These are phyloP conservation scores for Engraulis encrasicolus DNA, from an alignment of 2,113 vertebrate species.

Conservation along the genomic window DNA sequence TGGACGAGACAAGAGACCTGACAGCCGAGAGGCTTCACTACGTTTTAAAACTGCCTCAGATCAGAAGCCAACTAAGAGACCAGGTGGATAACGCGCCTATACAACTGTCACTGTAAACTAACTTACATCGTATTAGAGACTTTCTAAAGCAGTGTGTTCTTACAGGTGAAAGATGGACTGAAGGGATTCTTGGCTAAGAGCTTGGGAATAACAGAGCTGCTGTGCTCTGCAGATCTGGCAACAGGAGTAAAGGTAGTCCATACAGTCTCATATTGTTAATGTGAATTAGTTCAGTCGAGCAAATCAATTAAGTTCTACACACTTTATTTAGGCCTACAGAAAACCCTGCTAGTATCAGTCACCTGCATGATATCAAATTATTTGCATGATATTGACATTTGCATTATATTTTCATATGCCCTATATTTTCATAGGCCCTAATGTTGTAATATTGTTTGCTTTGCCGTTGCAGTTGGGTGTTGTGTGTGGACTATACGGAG, in stretches of 20 bases:
- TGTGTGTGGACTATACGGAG: slow-evolving; percentile 68
- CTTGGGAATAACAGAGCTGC: slow-evolving; percentile 63
- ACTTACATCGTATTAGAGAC: not conserved
- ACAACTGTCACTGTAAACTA: not conserved
- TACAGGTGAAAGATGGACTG: slow-evolving; percentile 60
- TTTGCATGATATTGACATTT: not conserved
- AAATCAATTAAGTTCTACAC: not conserved
- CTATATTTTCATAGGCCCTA: not conserved
- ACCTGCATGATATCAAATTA: not conserved
- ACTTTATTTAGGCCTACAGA: not conserved
- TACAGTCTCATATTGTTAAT: not conserved
- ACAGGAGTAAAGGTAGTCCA: slow-evolving; percentile 67
- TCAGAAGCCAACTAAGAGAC: slow-evolving; percentile 61
- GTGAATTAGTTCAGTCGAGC: not conserved
- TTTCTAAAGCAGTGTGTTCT: not conserved
- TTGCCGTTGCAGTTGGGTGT: slow-evolving; percentile 68
- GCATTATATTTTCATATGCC: not conserved
- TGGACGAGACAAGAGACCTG: slow-evolving; percentile 70
- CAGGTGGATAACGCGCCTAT: slow-evolving; percentile 54
- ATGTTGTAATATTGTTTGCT: not conserved
- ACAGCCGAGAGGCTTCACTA: slow-evolving; percentile 64
- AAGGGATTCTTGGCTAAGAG: slow-evolving; percentile 58
- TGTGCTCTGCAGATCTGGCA: slow-evolving; percentile 64
- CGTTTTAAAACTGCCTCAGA: slow-evolving; percentile 52
- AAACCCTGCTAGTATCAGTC: not conserved